Evolutionary conservation across 1,140 invertebrate species (phyloP), one percentile per base, ranked within the genome.

Genomic region (Atta texana): DNA sequence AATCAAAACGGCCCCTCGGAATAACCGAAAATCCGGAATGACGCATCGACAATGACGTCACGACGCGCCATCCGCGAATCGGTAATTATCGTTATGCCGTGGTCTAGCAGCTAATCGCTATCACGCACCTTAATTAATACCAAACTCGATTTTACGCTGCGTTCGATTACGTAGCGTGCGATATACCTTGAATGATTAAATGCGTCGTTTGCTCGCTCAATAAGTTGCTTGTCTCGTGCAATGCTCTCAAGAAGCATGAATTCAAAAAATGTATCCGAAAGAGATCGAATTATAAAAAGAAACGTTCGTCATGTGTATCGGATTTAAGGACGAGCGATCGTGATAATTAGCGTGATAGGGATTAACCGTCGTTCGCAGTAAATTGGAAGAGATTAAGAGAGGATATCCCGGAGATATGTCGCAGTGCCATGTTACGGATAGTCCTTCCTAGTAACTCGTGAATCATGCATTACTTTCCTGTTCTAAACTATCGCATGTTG

Each of bases 31-130:
- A 69, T 49, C 21, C 39, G 66, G n/a, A 14, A 4, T 21, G 39
- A 49, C 39, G 66, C 12, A 49, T 1, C 66, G 66, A 69, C 66
- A 69, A 69, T 69, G 39, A 69, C 66, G 66, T 21, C 66, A 44
- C 39, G 66, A 69, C 39, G 34, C 39, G 6, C 21, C 39, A 6
- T 24, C 66, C 66, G 39, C 66, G 66, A 51, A 28, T 69, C 44
- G 66, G n/a, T 69, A 69, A 69, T 69, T 69, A 69, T 69, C 66
- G 66, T 69, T 69, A 69, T 44, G 39, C 66, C 39, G 66, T 39
- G 66, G 66, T 69, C 39, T 12, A 51, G 39, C 66, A 24, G 44
- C 66, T 69, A 51, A 69, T 69, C 66, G 39, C 39, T 6, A 51
- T 69, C 44, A 69, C 39, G 21, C 21, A 51, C 66, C 66, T 69